Base-by-base conservation (phyloP, 1,140 invertebrate species). In the Myzus persicae region DNA sequence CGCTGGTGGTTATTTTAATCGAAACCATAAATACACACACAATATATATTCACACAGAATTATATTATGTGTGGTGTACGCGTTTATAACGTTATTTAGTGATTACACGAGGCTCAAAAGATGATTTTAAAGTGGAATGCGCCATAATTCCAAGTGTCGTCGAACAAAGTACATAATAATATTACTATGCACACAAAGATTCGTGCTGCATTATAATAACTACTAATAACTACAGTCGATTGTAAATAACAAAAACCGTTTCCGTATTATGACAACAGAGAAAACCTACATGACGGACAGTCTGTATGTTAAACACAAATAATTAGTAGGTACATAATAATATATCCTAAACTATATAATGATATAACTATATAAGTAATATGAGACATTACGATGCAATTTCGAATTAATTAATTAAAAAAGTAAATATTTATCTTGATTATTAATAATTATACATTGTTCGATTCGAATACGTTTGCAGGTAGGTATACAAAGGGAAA, bases 1-100 rank as follows among this genome's bases (percentile, higher is more conserved):
- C 87, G 46, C 87, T 36, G 31, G 87, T 51, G 87, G 87, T 89
- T 51, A 48, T 89, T 89, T 89, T 89, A 89, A 89, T 89, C 87
- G 87, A 89, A 89, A 89, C 44, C 44, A 89, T 89, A 89, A 89
- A 89, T 89, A 89, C 87, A n/a, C 87, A n/a, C n/a, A 18, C 76
- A n/a, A 44, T 44, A 76, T 76, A 76, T 76, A 76, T 76, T 76
- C 59, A 76, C 14, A 18, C 31, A n/a, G 59, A 76, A 76, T 76
- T 76, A 76, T 76, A 76, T n/a, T 76, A n/a, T n/a, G 59, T 76
- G n/a, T 18, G 48, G 31, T 18, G n/a, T n/a, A n/a, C 59, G 59
- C 59, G 59, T 76, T 76, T 76, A 76, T 36, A 76, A 76, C 59
- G 36, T 76, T 76, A 76, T 76, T 76, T 76, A 76, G 59, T n/a